Conservation (phyloP, 2,888 invertebrate species). For the Acutogordius australiensis region DNA sequence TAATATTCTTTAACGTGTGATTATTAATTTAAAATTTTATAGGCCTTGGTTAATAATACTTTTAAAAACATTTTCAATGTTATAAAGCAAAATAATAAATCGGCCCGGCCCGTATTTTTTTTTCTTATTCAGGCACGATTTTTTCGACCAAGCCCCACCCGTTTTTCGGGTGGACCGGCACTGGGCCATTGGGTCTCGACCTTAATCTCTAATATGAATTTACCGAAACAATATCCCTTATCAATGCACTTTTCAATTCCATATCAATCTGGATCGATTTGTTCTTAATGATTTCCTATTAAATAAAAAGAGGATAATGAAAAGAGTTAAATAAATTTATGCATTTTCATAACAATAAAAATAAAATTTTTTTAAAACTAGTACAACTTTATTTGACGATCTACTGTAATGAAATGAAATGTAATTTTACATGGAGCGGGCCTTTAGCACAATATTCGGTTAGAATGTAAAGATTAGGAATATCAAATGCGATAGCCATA, state of each 20-base stretch:
- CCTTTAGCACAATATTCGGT: slow-evolving; percentile 91
- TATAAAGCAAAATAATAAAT: no score
- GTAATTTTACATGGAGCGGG: slow-evolving; percentile 30
- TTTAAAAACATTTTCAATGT: no score
- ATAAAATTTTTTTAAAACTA: background rate
- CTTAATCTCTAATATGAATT: no score
- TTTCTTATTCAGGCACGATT: no score
- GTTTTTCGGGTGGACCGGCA: no score
- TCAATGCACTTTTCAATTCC: slow-evolving; percentile 2
- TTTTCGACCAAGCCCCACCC: no score
- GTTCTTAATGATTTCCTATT: background rate
- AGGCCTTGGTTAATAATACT: no score
- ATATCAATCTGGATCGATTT: background rate
- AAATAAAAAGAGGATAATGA: background rate
- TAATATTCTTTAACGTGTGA: no score
- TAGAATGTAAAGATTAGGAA: slow-evolving; percentile 46
- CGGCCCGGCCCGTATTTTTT: no score
- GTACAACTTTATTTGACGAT: background rate
- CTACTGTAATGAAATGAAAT: no score
- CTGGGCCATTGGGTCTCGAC: no score
- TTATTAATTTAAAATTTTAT: no score
- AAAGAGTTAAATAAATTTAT: background rate
- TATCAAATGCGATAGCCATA: slow-evolving; percentile 64
- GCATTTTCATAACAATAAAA: background rate
- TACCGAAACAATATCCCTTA: slow-evolving; percentile 5